Conservation (phyloP, 2,113 vertebrate species). For the Beaufortia kweichowensis region DNA sequence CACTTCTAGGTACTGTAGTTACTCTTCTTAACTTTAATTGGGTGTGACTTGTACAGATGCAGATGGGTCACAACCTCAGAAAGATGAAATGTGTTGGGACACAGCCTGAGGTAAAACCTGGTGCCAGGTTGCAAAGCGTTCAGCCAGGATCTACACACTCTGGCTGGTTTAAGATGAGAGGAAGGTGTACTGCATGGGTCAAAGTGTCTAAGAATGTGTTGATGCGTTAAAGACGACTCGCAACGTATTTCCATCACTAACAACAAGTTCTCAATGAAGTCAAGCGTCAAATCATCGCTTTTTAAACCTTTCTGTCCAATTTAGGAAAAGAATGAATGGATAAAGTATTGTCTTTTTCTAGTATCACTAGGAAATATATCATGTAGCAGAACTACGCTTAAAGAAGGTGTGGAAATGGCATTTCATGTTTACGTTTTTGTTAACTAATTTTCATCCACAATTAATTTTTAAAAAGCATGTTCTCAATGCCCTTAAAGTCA, state of each 20-base stretch:
- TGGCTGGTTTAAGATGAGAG: constrained; percentile 2
- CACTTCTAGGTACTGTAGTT: no score
- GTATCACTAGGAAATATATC: no score
- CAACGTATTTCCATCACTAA: not conserved
- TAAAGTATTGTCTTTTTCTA: no score
- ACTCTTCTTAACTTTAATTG: no score
- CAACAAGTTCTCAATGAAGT: constrained; percentile 20
- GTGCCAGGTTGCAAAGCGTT: not conserved
- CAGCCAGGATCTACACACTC: not conserved
- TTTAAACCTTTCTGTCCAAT: not conserved
- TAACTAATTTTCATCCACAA: no score
- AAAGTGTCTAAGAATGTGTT: constrained; percentile 15
- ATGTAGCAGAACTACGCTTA: no score
- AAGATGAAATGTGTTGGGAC: constrained; percentile 22
- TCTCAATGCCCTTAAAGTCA: no score
- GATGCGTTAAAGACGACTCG: not conserved
- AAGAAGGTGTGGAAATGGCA: no score
- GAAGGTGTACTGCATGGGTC: not conserved
- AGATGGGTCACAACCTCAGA: not conserved
- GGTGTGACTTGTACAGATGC: constrained; percentile 7
- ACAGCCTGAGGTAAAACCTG: not conserved
- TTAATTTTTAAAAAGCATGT: no score
- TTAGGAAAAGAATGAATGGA: no score
- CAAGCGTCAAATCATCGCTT: not conserved
- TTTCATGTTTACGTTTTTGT: no score